A percentile compares a stretch with the other conserved stretches of the same genome.
phyloP scores from a whole-genome alignment of 1,140 invertebrate species.

The Pemphigus obesinymphae region DNA sequence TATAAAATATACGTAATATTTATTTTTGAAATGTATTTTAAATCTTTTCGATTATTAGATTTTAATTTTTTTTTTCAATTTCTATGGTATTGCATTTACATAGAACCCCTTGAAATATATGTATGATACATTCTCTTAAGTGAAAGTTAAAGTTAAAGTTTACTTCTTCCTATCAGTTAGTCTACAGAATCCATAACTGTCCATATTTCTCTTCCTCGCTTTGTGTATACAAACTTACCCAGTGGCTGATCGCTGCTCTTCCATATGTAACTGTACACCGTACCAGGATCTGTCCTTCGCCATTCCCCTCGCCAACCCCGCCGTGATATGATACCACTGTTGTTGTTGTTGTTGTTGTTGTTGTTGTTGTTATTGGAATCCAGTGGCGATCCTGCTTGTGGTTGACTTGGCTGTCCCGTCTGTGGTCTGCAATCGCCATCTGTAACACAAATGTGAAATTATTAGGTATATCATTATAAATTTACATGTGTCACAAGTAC shows the following conservation, averaged over 20 bases:
- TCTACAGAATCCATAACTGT: too few species aligned
- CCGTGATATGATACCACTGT: background rate
- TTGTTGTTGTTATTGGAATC: background rate
- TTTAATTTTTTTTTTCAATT: too few species aligned
- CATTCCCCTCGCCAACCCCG: slow-evolving; percentile 12
- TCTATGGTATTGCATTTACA: too few species aligned
- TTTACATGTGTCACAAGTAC: too few species aligned
- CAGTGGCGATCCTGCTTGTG: slow-evolving; percentile 6
- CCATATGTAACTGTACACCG: slow-evolving; percentile 31
- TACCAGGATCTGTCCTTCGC: slow-evolving; percentile 6
- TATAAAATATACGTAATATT: too few species aligned
- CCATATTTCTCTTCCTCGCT: too few species aligned
- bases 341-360: background rate
- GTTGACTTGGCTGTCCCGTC: background rate
- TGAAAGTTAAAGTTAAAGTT: too few species aligned
- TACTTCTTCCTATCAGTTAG: too few species aligned
- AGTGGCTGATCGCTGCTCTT: slow-evolving; percentile 26
- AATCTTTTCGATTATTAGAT: too few species aligned
- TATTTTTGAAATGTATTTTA: too few species aligned
- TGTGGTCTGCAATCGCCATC: slow-evolving; percentile 28
- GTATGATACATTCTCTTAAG: too few species aligned
- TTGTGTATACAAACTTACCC: background rate
- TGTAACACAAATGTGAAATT: background rate
- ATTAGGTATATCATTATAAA: background rate
- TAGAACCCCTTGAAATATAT: too few species aligned